Evolutionary conservation across 2,113 vertebrate genomes (phyloP).

Genomic region (Gracilinanus agilis): DNA sequence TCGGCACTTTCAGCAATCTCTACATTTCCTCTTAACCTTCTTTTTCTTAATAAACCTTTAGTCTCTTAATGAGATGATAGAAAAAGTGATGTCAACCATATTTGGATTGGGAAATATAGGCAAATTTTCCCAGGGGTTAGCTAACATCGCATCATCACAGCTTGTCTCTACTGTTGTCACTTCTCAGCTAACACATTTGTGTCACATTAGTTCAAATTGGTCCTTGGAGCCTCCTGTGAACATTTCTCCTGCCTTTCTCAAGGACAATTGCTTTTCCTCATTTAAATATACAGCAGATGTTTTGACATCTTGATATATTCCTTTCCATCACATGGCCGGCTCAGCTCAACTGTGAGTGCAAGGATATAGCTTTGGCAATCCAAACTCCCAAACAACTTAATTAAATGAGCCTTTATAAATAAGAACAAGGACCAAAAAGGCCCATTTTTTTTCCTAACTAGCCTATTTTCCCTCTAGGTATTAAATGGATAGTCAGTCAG

Average conservation of each 20-base stretch:
- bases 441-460: not conserved
- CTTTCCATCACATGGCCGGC: conserved; percentile 1
- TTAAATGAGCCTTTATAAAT: conserved; percentile 43
- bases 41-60: conserved; percentile 46
- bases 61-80: conserved; percentile 6
- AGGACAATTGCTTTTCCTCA: not conserved
- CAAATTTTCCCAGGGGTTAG: not conserved
- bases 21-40: not conserved
- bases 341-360: not conserved
- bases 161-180: conserved; percentile 5
- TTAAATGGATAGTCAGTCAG: not conserved
- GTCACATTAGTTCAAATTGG: not conserved
- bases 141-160: conserved; percentile 1
- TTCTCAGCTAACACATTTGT: not conserved
- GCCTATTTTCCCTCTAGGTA: not conserved
- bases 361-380: not conserved
- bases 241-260: conserved; percentile 14
- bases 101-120: not conserved
- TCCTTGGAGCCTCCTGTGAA: not conserved
- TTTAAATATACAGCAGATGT: not conserved
- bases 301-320: not conserved
- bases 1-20: not conserved
- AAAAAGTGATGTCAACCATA: not conserved
- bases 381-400: conserved; percentile 31
- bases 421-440: not conserved